Percentiles rank a stretch among this genome's conserved stretches.
Evolutionary conservation across 2,797 vertebrate species (phyloP).

Genomic region (Hypotaenidia philippensis): DNA sequence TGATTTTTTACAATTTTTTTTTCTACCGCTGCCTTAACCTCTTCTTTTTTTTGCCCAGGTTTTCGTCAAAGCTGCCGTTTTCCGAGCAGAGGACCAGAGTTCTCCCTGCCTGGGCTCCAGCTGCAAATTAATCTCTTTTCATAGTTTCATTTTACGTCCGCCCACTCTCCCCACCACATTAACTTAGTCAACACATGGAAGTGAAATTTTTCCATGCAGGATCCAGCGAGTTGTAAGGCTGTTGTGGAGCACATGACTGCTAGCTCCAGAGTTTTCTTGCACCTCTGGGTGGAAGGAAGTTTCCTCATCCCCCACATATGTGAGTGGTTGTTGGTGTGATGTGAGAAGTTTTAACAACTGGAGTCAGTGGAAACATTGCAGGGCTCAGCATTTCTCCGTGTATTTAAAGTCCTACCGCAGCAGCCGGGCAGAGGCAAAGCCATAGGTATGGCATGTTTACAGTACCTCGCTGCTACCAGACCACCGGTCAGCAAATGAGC

Average conservation of each 20-base stretch:
- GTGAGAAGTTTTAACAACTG: slow-evolving; percentile 34
- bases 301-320: slow-evolving; percentile 5
- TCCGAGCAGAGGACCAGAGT: not conserved
- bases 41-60: not conserved
- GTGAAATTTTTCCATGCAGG: slow-evolving; percentile 69
- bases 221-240: slow-evolving; percentile 32
- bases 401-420: not conserved
- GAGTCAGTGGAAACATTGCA: not conserved
- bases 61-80: slow-evolving; percentile 40
- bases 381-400: not conserved
- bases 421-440: not conserved
- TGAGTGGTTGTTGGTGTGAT: not conserved
- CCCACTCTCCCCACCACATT: slow-evolving; percentile 40
- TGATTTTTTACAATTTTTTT: not conserved
- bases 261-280: slow-evolving; percentile 36
- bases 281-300: slow-evolving; percentile 44
- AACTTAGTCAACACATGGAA: slow-evolving; percentile 67
- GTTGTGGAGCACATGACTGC: slow-evolving; percentile 39
- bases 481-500: accelerated
- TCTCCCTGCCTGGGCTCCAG: slow-evolving; percentile 46
- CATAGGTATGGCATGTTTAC: not conserved
- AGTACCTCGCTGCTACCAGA: not conserved
- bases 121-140: slow-evolving; percentile 62
- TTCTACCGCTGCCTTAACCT: not conserved
- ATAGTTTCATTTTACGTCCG: slow-evolving; percentile 48